These are phyloP conservation scores for Chelidonichthys spinosus DNA, from an alignment of 2,797 vertebrate genomes.

Conservation along the genomic window DNA sequence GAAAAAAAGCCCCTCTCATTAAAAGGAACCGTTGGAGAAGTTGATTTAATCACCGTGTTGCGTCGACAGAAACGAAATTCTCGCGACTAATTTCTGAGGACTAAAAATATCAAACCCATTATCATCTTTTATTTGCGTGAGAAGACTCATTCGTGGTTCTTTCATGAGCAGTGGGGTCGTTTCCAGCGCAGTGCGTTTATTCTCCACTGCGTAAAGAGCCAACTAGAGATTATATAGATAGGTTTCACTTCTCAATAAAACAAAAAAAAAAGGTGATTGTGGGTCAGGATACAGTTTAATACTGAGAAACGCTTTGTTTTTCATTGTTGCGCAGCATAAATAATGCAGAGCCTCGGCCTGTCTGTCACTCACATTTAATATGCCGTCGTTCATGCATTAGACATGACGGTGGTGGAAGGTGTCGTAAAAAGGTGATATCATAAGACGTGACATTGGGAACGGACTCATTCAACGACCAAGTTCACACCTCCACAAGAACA, in stretches of 20 bases:
- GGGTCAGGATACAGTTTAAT: constrained; percentile 54
- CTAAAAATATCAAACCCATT: neutral
- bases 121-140: neutral
- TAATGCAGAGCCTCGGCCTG: constrained; percentile 74
- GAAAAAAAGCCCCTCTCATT: constrained; percentile 14
- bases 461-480: constrained; percentile 50
- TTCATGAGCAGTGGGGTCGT: neutral
- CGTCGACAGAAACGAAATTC: constrained; percentile 23
- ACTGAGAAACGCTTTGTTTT: constrained; percentile 70
- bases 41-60: constrained; percentile 1
- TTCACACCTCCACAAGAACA: constrained; percentile 56
- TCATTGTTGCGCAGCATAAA: constrained; percentile 72
- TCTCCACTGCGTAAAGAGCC: neutral
- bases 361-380: constrained; percentile 73
- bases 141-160: neutral
- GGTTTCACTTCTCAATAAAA: constrained; percentile 45
- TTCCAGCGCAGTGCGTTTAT: neutral
- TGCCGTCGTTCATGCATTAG: constrained; percentile 74
- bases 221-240: constrained; percentile 39
- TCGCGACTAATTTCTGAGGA: neutral
- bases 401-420: constrained; percentile 61
- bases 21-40: neutral
- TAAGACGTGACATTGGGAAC: constrained; percentile 55
- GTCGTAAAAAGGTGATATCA: constrained; percentile 62
- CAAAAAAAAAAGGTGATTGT: constrained; percentile 46